Percentiles rank a stretch among this genome's conserved stretches.
These are phyloP conservation scores for Mus caroli DNA, from an alignment of 2,797 vertebrate genomes.

Conservation along the genomic window DNA sequence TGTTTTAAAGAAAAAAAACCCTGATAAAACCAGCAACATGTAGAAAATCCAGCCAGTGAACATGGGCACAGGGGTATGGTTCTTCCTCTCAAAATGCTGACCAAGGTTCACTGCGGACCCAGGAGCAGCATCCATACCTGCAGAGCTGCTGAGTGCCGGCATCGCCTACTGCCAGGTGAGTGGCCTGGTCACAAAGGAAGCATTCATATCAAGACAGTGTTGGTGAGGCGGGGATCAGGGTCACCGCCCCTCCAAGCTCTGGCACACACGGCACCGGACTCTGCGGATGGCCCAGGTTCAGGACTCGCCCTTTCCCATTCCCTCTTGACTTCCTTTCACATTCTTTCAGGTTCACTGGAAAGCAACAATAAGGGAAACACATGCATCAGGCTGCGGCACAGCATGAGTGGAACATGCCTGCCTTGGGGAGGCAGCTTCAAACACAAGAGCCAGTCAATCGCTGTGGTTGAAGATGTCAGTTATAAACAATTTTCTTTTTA, in stretches of 20 bases:
- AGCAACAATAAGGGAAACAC: not conserved
- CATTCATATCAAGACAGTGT: slow-evolving; percentile 45
- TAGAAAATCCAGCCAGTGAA: not conserved
- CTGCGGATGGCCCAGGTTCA: not conserved
- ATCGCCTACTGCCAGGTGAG: slow-evolving; percentile 46
- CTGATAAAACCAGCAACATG: slow-evolving; percentile 59
- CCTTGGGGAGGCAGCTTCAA: slow-evolving; percentile 46
- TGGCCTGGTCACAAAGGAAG: slow-evolving; percentile 47
- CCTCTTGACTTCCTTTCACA: not conserved
- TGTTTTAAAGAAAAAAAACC: slow-evolving; percentile 82
- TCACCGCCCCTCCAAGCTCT: not conserved
- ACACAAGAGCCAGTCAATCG: slow-evolving; percentile 71
- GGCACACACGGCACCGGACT: rapidly evolving
- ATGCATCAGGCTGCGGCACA: not conserved
- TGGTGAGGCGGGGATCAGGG: not conserved
- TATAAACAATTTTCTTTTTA: slow-evolving; percentile 88
- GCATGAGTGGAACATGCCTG: not conserved
- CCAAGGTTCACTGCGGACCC: not conserved
- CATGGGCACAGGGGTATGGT: rapidly evolving
- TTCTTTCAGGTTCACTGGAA: slow-evolving; percentile 13
- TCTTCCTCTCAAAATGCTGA: not conserved
- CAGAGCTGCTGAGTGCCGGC: slow-evolving; percentile 27
- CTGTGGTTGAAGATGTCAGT: slow-evolving; percentile 85
- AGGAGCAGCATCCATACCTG: slow-evolving; percentile 3
- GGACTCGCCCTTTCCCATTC: not conserved